Evolutionary conservation across 2,888 invertebrate species (phyloP), one percentile per base, ranked within the genome.

Genomic region (Cyaniris semiargus): DNA sequence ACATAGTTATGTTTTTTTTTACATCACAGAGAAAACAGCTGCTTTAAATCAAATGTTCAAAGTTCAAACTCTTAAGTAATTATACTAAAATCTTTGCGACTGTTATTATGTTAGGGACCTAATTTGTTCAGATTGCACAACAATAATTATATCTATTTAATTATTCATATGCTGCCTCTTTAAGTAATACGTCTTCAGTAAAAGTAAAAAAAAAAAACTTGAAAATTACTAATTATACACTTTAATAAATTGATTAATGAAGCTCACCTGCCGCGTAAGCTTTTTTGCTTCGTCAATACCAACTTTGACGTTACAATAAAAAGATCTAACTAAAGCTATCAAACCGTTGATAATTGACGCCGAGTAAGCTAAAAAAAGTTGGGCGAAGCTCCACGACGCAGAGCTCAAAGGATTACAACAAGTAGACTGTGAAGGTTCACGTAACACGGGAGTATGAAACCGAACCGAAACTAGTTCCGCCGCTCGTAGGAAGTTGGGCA

Each of bases 401-500:
- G 44, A 8, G 60, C 21, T 60, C 23, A 60, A 34, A 60, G 23
- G 38, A 75, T 31, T 31, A 15, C 31, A 75, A 8, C 38, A 76
- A 76, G 38, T 60, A 34, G n/a, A 58, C 38, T 34, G 18, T 60
- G 58, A 8, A 75, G 34, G 56, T 75, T 18, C 53, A 56, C 58
- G 53, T 72, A 72, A 38, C 15, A 77, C 77, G 77, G 77, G 76
- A 44, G 77, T 78, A 76, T 66, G 74, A 71, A 71, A 78, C 75
- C 78, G 79, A 81, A 80, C 78, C 79, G 76, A 80, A 80, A 82
- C 82, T 83, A 82, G 79, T 81, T 81, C 70, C 78, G 79, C 60
- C 79, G 77, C 78, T 76, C 76, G 70, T 56, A 78, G 78, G 66
- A 76, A 85, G 85, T 85, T 85, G 84, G 86, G 82, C 81, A 84